Percentiles rank a stretch among this genome's conserved stretches.
Evolutionary conservation across 2,113 vertebrate genomes (phyloP).

Genomic region (Psilopogon haemacephalus): DNA sequence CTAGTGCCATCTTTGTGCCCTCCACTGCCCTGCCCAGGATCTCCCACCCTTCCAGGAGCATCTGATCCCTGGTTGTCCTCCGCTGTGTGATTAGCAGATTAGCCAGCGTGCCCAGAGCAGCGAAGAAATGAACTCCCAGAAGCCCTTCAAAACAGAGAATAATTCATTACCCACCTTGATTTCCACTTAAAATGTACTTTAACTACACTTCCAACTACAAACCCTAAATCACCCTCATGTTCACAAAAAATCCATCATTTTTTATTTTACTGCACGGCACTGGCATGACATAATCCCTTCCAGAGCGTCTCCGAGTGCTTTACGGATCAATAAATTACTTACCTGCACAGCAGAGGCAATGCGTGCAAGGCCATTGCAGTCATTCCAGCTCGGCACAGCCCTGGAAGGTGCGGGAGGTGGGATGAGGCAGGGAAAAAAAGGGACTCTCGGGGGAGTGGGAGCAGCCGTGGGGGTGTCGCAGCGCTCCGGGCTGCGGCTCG

Average conservation of each 20-base stretch:
- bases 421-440: not conserved
- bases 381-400: slow-evolving; percentile 25
- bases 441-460: not conserved
- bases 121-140: slow-evolving; percentile 76
- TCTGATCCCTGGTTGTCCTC: slow-evolving; percentile 63
- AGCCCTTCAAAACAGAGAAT: slow-evolving; percentile 76
- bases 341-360: slow-evolving; percentile 70
- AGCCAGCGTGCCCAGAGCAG: slow-evolving; percentile 69
- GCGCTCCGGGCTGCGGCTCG: not conserved
- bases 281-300: slow-evolving; percentile 81
- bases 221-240: slow-evolving; percentile 79
- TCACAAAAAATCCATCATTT: slow-evolving; percentile 82
- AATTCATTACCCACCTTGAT: slow-evolving; percentile 83
- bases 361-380: slow-evolving; percentile 69
- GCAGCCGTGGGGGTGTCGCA: not conserved
- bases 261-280: slow-evolving; percentile 78
- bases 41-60: not conserved
- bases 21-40: slow-evolving; percentile 19
- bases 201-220: slow-evolving; percentile 81
- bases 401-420: not conserved
- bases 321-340: slow-evolving; percentile 84
- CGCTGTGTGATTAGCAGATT: slow-evolving; percentile 74
- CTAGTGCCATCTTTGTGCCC: not conserved
- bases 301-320: slow-evolving; percentile 79
- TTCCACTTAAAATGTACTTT: slow-evolving; percentile 86